Conservation (phyloP, 2,113 vertebrate genomes). For the Brachyhypopomus gauderio region DNA sequence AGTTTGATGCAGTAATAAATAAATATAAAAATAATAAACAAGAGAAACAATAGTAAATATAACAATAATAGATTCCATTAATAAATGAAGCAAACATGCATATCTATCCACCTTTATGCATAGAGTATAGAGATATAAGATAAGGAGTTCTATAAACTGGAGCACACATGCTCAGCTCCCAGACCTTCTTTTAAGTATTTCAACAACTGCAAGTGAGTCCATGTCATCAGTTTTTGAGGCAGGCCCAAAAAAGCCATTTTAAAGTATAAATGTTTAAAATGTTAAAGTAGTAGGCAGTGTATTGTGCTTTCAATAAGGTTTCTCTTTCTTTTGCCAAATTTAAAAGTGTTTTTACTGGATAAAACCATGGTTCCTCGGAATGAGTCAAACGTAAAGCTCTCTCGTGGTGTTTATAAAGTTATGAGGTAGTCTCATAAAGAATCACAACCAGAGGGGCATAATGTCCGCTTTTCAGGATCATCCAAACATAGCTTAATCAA, state of each 20-base stretch:
- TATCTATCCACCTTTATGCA: too few relatives aligned
- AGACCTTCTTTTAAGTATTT: background rate
- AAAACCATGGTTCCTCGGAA: background rate
- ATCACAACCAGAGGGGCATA: background rate
- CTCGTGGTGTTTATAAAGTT: conserved; percentile 9
- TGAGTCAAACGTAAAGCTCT: conserved; percentile 20
- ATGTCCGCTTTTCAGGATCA: conserved; percentile 1
- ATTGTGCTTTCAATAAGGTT: background rate
- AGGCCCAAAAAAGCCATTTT: background rate
- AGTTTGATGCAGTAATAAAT: too few relatives aligned
- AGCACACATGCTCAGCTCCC: background rate
- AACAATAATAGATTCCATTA: too few relatives aligned
- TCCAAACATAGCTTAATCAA: conserved; percentile 48
- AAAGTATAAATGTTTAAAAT: background rate
- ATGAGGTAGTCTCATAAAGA: conserved; percentile 2
- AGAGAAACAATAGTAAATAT: too few relatives aligned
- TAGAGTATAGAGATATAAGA: too few relatives aligned
- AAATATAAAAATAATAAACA: too few relatives aligned
- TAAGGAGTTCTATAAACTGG: background rate
- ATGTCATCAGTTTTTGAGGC: too few relatives aligned
- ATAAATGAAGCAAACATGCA: too few relatives aligned
- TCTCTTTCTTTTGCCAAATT: background rate
- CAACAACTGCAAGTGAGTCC: too few relatives aligned
- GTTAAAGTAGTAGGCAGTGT: background rate
- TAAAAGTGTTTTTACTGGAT: background rate